Percentiles rank a stretch among this genome's conserved stretches.
phyloP scores from a whole-genome alignment of 2,797 vertebrate species.

The Erpetoichthys calabaricus region DNA sequence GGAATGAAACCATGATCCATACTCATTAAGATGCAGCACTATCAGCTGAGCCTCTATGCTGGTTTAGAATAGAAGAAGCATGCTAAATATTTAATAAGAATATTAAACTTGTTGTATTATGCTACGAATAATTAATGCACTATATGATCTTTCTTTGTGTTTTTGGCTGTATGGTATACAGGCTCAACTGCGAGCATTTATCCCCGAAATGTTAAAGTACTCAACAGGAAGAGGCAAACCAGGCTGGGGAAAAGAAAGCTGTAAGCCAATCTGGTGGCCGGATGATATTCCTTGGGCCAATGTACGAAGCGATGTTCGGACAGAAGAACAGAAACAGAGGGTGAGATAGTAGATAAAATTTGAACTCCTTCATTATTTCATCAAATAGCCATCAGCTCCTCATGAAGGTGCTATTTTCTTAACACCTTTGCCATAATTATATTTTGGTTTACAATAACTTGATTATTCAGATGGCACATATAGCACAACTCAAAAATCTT shows the following conservation, averaged over 20 bases:
- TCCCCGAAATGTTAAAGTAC: conserved; percentile 97
- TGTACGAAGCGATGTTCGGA: conserved; percentile 89
- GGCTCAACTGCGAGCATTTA: conserved; percentile 95
- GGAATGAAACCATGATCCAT: too few relatives aligned
- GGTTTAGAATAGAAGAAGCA: too few relatives aligned
- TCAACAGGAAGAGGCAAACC: conserved; percentile 93
- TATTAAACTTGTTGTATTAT: too few relatives aligned
- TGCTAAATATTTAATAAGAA: too few relatives aligned
- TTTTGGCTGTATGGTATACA: conserved; percentile 21
- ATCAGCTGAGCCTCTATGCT: too few relatives aligned
- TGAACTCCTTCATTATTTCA: neutral
- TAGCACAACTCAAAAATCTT: too few relatives aligned
- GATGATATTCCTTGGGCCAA: conserved; percentile 98
- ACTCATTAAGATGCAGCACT: too few relatives aligned
- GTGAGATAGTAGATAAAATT: conserved; percentile 34
- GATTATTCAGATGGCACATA: too few relatives aligned
- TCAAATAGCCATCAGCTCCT: neutral
- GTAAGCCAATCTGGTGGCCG: conserved; percentile 96
- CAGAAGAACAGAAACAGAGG: conserved; percentile 93
- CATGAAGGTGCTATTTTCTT: neutral
- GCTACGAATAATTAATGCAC: too few relatives aligned
- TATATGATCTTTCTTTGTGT: too few relatives aligned
- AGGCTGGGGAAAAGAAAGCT: conserved; percentile 97
- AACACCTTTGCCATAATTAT: too few relatives aligned
- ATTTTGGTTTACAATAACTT: too few relatives aligned